These are phyloP conservation scores for Stenurella melanura DNA, from an alignment of 2,888 invertebrate genomes.

Conservation along the genomic window DNA sequence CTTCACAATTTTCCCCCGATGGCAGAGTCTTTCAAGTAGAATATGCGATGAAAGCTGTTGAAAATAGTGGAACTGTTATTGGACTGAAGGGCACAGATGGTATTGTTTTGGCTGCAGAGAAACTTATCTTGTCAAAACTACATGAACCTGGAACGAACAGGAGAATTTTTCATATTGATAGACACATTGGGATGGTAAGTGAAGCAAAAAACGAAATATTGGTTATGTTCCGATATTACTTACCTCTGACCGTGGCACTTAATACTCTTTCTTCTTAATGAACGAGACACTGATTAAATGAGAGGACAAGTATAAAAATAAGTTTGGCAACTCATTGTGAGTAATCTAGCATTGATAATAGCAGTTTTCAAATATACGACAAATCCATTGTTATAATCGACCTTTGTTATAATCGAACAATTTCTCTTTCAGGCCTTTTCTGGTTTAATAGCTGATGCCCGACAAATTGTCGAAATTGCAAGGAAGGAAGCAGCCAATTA, in stretches of 20 bases:
- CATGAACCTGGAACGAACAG: conserved; percentile 95
- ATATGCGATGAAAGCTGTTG: conserved; percentile 99
- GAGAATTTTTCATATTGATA: conserved; percentile 93
- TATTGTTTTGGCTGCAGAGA: conserved; percentile 98
- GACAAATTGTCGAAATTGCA: conserved; percentile 94
- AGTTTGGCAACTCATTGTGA: no score
- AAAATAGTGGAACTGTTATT: conserved; percentile 91
- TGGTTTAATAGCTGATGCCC: conserved; percentile 94
- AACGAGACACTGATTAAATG: no score
- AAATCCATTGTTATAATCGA: no score
- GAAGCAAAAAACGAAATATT: background rate
- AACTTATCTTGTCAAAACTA: conserved; percentile 93
- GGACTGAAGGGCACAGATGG: conserved; percentile 96
- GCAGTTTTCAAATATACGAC: no score
- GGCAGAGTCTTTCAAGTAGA: conserved; percentile 99
- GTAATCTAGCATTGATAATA: no score
- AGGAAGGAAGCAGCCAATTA: conserved; percentile 96
- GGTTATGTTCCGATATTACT: background rate
- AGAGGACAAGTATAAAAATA: no score
- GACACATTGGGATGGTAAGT: conserved; percentile 93
- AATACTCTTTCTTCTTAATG: no score
- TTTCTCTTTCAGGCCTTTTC: conserved; percentile 83
- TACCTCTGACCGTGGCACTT: background rate
- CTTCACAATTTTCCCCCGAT: conserved; percentile 99
- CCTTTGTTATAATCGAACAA: background rate